Evolutionary conservation across 2,888 invertebrate genomes (phyloP), one percentile per base, ranked within the genome.

Genomic region (Oscheius sp.): DNA sequence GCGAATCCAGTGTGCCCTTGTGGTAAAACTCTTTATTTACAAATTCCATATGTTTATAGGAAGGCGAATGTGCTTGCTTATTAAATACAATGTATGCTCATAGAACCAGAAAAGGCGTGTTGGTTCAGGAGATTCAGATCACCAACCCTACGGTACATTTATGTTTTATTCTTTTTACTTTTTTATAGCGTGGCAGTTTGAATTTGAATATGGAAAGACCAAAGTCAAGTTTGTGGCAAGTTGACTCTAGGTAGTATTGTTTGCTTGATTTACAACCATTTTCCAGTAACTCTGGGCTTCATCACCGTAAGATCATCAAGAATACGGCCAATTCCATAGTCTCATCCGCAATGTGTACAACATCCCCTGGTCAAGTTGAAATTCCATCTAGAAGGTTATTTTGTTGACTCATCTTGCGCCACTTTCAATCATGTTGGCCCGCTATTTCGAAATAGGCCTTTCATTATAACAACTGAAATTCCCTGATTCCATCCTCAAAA

Each of bases 11-110:
- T 78, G 78, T 50, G 72, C 70, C 52, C 58, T 72, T 1, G 63
- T 78, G 48, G 77, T 75, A 23, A 52, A 29, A 46, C 25, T 12
- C 61, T n/a, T n/a, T n/a, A n/a, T n/a, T n/a, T n/a, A n/a, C n/a
- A n/a, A n/a, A n/a, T n/a, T n/a, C n/a, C n/a, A n/a, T n/a, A n/a
- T n/a, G 31, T 3, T 39, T 67, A 65, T 39, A 83, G 81, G 74
- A 78, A 33, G 73, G 71, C 3, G 82, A 84, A 68, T 84, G 84
- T 61, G 76, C 80, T 4, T 84, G 84, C 55, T 69, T 80, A 6
- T 70, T 65, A 34, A 73, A 74, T 8, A 70, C 75, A 20, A 50
- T 78, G 10, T 82, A 78, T 55, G 80, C 78, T 31, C 84, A 84
- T 65, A 64, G 82, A 17, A 81, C 81, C 0, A 63, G 79, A 4